Base-by-base conservation (phyloP, 2,797 vertebrate genomes). In the Peromyscus attwateri region DNA sequence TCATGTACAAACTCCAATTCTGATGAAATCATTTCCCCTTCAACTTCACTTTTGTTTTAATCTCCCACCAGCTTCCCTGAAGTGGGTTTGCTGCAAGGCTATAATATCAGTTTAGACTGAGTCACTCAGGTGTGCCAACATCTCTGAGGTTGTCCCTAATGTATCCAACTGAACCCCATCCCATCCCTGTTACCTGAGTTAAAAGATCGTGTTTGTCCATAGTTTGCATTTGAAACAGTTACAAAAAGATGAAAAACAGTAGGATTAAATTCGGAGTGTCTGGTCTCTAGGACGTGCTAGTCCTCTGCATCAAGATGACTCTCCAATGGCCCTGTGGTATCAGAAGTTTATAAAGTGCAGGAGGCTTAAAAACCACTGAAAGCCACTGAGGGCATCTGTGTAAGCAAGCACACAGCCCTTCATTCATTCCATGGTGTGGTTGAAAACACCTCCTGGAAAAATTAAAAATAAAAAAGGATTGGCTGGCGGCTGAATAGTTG, bases 1-100 rank as follows among this genome's bases (percentile, higher is more conserved):
- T 92, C 92, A 88, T 93, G 82, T 70, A 95, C 77, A 92, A 97
- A 73, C 64, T n/a, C 62, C 84, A 87, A 93, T 81, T 87, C 87
- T 79, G 92, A 96, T 95, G 85, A 91, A 95, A 92, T 94, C 89
- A 95, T 90, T 93, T 94, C 81, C 84, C 27, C 7, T 88, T 96
- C 95, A 87, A 93, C 60, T 95, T 95, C 89, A 83, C 95, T 95
- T 95, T 95, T 82, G 87, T 94, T 97, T 93, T 83, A 81, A 76
- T 95, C 87, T 97, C 87, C 92, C 77, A 91, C 94, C 83, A 94
- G 90, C 89, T 95, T 87, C 75, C 80, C 94, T 75, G 83, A 95
- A 64, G 94, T 77, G 71, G 55, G 49, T 92, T 96, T 94, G 94
- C 87, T 88, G 97, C 93, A 88, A 94, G 87, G 83, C 85, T 96